Evolutionary conservation across 2,888 invertebrate genomes (phyloP).

Genomic region (Neelides folsomi): DNA sequence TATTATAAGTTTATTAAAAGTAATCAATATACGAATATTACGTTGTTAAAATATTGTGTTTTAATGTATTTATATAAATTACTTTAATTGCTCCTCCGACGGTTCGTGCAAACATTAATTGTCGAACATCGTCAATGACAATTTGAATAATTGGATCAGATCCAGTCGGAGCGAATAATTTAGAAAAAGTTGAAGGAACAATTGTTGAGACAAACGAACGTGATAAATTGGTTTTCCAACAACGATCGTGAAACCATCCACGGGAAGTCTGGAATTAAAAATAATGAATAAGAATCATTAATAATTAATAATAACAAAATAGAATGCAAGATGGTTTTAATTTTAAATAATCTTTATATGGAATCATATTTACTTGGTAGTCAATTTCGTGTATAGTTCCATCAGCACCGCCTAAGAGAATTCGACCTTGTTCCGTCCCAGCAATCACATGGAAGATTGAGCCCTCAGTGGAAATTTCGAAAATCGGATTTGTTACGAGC

Average conservation of each 20-base stretch:
- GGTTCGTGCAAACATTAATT: constrained; percentile 77
- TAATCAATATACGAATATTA: too few species aligned
- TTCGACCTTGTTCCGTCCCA: constrained; percentile 67
- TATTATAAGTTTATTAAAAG: too few species aligned
- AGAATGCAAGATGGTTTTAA: not conserved
- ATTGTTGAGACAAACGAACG: constrained; percentile 22
- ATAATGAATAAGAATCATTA: not conserved
- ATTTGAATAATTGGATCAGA: constrained; percentile 74
- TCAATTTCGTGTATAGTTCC: constrained; percentile 87
- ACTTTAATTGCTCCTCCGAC: constrained; percentile 59
- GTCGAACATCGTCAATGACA: constrained; percentile 71
- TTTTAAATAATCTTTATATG: not conserved
- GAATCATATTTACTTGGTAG: constrained; percentile 57
- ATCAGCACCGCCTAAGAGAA: constrained; percentile 90
- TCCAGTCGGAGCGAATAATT: constrained; percentile 8
- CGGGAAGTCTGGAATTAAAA: constrained; percentile 39
- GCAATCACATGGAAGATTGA: constrained; percentile 67
- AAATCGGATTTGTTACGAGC: constrained; percentile 85
- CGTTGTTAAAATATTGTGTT: too few species aligned
- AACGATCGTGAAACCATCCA: constrained; percentile 90
- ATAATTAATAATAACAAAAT: not conserved
- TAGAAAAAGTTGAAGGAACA: constrained; percentile 10
- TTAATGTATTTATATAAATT: too few species aligned
- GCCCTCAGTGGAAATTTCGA: constrained; percentile 79
- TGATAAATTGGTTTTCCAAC: constrained; percentile 77